Evolutionary conservation across 2,797 vertebrate species (phyloP).

Genomic region (Anguilla marmorata): DNA sequence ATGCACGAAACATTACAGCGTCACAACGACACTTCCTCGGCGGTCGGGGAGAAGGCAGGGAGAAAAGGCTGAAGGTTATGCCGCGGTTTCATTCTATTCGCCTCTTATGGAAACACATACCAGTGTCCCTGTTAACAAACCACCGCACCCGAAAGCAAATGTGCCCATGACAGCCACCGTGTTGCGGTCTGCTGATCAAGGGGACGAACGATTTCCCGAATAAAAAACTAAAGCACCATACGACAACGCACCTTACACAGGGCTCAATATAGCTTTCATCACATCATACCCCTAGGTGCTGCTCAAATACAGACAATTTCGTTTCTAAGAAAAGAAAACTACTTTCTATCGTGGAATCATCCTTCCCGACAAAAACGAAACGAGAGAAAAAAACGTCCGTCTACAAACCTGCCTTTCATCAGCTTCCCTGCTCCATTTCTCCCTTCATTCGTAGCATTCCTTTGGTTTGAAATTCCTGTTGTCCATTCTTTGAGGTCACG

Average conservation of each 20-base stretch:
- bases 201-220: slow-evolving; percentile 4
- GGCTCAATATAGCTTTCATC: background rate
- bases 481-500: slow-evolving; percentile 80
- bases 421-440: slow-evolving; percentile 78
- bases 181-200: background rate
- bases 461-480: slow-evolving; percentile 81
- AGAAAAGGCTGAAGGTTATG: slow-evolving; percentile 16
- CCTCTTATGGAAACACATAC: slow-evolving; percentile 12
- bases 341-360: background rate
- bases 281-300: background rate
- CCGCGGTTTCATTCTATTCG: background rate
- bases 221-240: slow-evolving; percentile 16
- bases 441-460: slow-evolving; percentile 86
- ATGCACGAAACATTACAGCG: slow-evolving; percentile 10
- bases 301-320: slow-evolving; percentile 8
- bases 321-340: background rate
- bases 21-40: slow-evolving; percentile 16
- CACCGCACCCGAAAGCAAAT: background rate
- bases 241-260: slow-evolving; percentile 1
- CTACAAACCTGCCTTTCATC: slow-evolving; percentile 85
- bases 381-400: slow-evolving; percentile 60
- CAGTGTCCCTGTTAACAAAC: background rate
- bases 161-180: background rate
- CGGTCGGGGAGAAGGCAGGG: background rate
- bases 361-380: slow-evolving; percentile 32